Base-by-base conservation (phyloP, 2,113 vertebrate genomes). In the Carlito syrichta region DNA sequence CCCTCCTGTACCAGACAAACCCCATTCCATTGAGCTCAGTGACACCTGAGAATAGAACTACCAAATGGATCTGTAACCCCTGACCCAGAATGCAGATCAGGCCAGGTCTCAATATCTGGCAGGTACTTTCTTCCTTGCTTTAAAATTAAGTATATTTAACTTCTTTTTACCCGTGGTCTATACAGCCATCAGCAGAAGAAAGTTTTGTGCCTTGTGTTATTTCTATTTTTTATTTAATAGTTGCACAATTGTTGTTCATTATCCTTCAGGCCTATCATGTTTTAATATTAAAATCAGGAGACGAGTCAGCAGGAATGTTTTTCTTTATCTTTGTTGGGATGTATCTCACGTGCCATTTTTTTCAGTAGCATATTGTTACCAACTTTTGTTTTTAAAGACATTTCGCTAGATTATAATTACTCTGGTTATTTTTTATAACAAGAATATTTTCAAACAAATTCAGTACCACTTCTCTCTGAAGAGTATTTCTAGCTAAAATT, bases 391-490 rank as follows among this genome's bases (percentile, higher is more conserved):
- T 89, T 48, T 81, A 73, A 74, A 43, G 43, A n/a, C 14, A 50
- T 81, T 79, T 79, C 40, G 73, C 30, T 73, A 50, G 63, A 63
- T 66, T 62, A 78, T 79, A 63, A 25, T 81, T 89, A n/a, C 14
- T 89, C 25, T 78, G 13, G 45, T 93, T 85, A 73, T 73, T 81
- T 95, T 89, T 96, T 27, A 58, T 83, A 74, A 62, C n/a, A 32
- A 68, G 91, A 78, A 86, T 13, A 9, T 38, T 68, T 86, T 79
- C 23, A 85, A 62, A 86, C 74, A 76, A 85, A 73, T 45, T 93
- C 19, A 40, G 9, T 2, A 10, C 60, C 8, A 81, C 23, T 76
- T 88, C 17, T 96, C n/a, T 81, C 27, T 81, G 58, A 86, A 89
- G 50, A 6, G 13, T 13, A 56, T 66, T 86, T 76, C 74, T 90